Percentiles rank a stretch among this genome's conserved stretches.
phyloP scores from a whole-genome alignment of 35 echinoderm and acorn worm species.

The Amphiura filiformis region DNA sequence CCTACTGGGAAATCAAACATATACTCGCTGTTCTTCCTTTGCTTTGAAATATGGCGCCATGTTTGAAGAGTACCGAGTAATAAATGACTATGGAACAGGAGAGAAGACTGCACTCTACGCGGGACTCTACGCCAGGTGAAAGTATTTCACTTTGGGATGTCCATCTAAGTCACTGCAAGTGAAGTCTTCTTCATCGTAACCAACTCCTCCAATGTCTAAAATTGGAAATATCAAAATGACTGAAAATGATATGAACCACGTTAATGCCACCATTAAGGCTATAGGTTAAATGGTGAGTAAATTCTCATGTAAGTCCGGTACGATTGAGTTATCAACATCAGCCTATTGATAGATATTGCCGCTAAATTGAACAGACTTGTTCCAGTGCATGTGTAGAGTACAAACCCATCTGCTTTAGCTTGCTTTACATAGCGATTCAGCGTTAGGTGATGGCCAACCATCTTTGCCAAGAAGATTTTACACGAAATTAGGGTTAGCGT shows the following conservation, averaged over 20 bases:
- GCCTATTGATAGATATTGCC: conserved; percentile 68
- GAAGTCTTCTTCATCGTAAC: conserved; percentile 64
- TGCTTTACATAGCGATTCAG: conserved; percentile 63
- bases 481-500: too few relatives aligned
- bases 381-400: conserved; percentile 61
- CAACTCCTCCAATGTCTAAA: conserved; percentile 43
- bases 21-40: background rate
- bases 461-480: conserved; percentile 27
- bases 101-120: conserved; percentile 42
- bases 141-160: conserved; percentile 28
- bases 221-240: conserved; percentile 45
- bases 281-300: conserved; percentile 45
- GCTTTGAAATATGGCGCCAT: conserved; percentile 40
- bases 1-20: conserved; percentile 2
- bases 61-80: conserved; percentile 37
- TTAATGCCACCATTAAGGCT: conserved; percentile 57
- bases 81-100: conserved; percentile 57
- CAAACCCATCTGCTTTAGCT: conserved; percentile 28
- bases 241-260: conserved; percentile 53
- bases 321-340: conserved; percentile 55
- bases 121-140: conserved; percentile 35
- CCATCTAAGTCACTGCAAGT: conserved; percentile 54
- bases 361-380: conserved; percentile 68
- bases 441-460: conserved; percentile 36
- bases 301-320: conserved; percentile 39